Evolutionary conservation across 2,113 vertebrate genomes (phyloP).

Genomic region (Melospiza georgiana): DNA sequence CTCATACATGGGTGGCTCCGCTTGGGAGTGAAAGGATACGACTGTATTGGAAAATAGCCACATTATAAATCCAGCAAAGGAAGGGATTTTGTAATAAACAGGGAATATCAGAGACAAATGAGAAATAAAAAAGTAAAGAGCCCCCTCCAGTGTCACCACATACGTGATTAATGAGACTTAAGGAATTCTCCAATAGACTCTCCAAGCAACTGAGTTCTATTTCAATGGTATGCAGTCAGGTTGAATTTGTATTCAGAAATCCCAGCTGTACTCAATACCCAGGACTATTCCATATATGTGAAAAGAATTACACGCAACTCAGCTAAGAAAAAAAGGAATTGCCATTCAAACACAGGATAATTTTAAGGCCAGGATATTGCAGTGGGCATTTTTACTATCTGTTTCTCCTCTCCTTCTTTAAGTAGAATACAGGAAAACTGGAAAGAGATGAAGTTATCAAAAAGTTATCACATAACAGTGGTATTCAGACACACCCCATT

Average conservation of each 20-base stretch:
- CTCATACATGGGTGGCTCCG: conserved; percentile 20
- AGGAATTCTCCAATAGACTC: conserved; percentile 65
- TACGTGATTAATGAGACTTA: conserved; percentile 71
- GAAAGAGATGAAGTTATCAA: background rate
- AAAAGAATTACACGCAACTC: conserved; percentile 49
- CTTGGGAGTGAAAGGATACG: conserved; percentile 44
- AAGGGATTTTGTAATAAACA: conserved; percentile 68
- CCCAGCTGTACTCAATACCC: conserved; percentile 56
- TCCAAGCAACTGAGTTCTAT: conserved; percentile 70
- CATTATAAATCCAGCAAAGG: conserved; percentile 56
- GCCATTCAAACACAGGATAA: background rate
- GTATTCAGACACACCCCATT: background rate
- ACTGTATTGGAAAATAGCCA: conserved; percentile 56
- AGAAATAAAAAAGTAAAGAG: conserved; percentile 70
- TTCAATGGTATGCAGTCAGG: conserved; percentile 70
- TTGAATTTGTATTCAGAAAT: conserved; percentile 68
- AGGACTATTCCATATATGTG: conserved; percentile 41
- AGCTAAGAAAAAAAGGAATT: background rate
- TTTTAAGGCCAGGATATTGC: conserved; percentile 26
- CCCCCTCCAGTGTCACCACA: conserved; percentile 62
- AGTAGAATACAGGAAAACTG: background rate
- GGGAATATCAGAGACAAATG: conserved; percentile 70
- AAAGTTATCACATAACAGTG: background rate
- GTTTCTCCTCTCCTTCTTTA: background rate
- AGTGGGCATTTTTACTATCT: background rate